Evolutionary conservation across 2,113 vertebrate species (phyloP), one percentile per base, ranked within the genome.

Genomic region (Odocoileus hemionus): DNA sequence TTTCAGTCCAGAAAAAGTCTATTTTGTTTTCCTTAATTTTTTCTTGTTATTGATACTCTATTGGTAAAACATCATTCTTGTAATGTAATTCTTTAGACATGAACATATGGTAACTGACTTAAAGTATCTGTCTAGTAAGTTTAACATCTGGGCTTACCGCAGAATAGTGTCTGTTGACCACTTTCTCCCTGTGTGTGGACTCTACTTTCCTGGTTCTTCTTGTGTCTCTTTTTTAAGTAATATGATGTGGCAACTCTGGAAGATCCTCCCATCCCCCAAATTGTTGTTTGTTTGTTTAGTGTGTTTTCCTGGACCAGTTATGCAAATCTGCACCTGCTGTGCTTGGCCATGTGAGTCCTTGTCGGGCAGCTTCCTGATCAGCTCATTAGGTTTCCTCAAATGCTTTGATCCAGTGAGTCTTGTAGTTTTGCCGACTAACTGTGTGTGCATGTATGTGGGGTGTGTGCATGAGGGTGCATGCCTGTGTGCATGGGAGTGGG

Each of bases 11-110:
- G 39, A 47, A 9, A 39, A 7, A 33, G 23, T 43, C 80, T 23
- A 0, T 36, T 67, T 13, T 23, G 14, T 19, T 45, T 26, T 30
- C 39, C 39, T 4, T n/a, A 14, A n/a, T 60, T 57, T 28, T 39
- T 1, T 61, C n/a, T 78, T 1, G n/a, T 45, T 36, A 17, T 7
- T 33, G n/a, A 16, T 10, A 4, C 57, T 23, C 13, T 43, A 0
- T 21, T 45, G 83, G 4, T 50, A 45, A 70, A 43, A 15, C 17
- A 6, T 13, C 25, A 14, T 6, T 60, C 43, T 86, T n/a, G 19
- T 2, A 33, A 19, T 54, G 11, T 9, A 2, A 7, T 67, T 60
- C 58, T 30, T 25, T 0, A 83, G 19, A 33, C 28, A 0, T 17
- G 76, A 28, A 39, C 10, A 23, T 25, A 6, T 21, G 43, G 23